phyloP scores from a whole-genome alignment of 2,888 invertebrate genomes.

The Tuberolachnus salignus region DNA sequence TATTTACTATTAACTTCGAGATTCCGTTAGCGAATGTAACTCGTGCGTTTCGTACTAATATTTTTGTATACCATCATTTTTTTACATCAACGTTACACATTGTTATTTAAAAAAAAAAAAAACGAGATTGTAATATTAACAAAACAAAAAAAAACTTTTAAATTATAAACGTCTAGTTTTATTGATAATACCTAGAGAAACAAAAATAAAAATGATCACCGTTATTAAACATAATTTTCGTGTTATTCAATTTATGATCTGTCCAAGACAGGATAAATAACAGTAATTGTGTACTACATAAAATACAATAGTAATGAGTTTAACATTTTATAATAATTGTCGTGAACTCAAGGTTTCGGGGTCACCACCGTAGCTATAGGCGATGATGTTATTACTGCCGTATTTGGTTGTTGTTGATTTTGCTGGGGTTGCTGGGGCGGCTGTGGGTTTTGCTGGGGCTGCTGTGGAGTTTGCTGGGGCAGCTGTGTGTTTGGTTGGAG shows the following conservation, averaged over 20 bases:
- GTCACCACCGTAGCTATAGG: neutral
- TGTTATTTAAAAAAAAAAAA: too few species aligned
- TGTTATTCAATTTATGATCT: neutral
- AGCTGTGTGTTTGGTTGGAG: neutral
- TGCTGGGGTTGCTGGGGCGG: conserved; percentile 1
- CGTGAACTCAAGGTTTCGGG: neutral
- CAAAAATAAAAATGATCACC: neutral
- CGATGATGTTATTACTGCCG: neutral
- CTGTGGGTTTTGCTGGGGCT: conserved; percentile 4
- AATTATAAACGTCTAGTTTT: neutral
- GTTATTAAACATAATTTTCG: neutral
- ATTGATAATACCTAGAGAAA: neutral
- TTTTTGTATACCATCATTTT: too few species aligned
- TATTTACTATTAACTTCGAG: too few species aligned
- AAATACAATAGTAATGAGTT: neutral
- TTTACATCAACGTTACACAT: too few species aligned
- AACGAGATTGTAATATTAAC: too few species aligned
- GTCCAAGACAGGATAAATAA: neutral
- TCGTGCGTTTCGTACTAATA: too few species aligned
- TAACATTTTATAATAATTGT: neutral
- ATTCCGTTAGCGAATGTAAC: too few species aligned
- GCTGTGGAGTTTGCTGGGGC: neutral
- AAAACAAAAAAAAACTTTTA: neutral
- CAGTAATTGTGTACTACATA: neutral
- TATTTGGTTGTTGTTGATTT: conserved; percentile 12